These are phyloP conservation scores for Agriotes lineatus DNA, from an alignment of 2,888 invertebrate species.

Conservation along the genomic window DNA sequence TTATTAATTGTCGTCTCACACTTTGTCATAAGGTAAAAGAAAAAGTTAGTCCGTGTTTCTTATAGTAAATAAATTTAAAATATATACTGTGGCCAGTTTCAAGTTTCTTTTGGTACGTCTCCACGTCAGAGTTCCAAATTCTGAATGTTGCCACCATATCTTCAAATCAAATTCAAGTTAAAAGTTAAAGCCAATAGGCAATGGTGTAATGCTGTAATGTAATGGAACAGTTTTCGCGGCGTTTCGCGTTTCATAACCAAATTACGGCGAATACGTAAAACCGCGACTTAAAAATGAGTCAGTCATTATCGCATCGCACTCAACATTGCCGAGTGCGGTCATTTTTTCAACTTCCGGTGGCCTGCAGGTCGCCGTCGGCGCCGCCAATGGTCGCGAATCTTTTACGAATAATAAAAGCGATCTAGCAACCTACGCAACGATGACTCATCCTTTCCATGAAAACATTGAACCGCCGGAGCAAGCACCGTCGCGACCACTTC, in stretches of 20 bases:
- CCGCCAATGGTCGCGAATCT: constrained; percentile 23
- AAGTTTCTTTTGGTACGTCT: no score
- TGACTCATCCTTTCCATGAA: constrained; percentile 53
- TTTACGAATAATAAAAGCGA: constrained; percentile 37
- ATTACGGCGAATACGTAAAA: neutral
- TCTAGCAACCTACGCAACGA: constrained; percentile 48
- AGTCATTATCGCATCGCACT: constrained; percentile 17
- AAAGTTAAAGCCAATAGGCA: no score
- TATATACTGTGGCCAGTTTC: no score
- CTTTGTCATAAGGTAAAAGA: no score
- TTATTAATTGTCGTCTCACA: no score
- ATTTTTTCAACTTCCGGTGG: constrained; percentile 37
- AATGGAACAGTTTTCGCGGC: no score
- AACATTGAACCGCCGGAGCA: constrained; percentile 30
- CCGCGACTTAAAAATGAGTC: constrained; percentile 7
- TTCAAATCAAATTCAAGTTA: no score
- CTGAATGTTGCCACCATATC: no score
- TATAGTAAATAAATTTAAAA: no score
- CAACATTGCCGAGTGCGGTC: constrained; percentile 25
- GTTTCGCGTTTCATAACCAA: neutral
- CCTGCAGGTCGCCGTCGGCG: constrained; percentile 33
- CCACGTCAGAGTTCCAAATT: no score
- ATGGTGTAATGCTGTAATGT: no score
- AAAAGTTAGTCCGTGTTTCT: no score
- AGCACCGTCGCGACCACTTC: constrained; percentile 33